Conservation (phyloP, 1,140 invertebrate genomes). For the Drosophila athabasca region DNA sequence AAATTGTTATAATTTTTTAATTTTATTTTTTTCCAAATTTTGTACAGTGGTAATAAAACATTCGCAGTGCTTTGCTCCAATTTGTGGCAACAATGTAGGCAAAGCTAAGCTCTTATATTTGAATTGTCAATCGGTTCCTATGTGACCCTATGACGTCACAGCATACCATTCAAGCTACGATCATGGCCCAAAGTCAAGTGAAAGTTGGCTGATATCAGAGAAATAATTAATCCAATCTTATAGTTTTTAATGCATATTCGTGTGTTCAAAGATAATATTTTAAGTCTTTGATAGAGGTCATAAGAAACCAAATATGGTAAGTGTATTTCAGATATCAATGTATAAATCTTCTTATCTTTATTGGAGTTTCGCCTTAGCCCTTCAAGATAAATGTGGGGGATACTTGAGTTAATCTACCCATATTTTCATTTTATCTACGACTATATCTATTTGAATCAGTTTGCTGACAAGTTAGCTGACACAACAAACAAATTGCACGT, state of each 20-base stretch:
- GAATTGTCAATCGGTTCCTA: constrained; percentile 18
- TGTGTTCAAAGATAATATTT: no score
- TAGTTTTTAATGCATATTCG: neutral
- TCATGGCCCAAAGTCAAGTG: constrained; percentile 51
- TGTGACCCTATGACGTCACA: no score
- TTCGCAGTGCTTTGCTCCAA: constrained; percentile 35
- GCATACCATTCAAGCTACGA: constrained; percentile 5
- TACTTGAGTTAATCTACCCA: no score
- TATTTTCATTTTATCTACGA: no score
- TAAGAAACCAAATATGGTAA: neutral
- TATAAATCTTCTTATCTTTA: neutral
- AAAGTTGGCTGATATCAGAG: constrained; percentile 35
- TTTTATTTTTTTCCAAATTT: constrained; percentile 38
- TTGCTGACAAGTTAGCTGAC: constrained; percentile 24
- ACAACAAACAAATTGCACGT: constrained; percentile 75
- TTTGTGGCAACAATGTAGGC: constrained; percentile 29
- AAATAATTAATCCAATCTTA: neutral
- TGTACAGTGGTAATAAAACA: constrained; percentile 34
- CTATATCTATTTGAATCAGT: neutral
- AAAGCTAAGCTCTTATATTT: constrained; percentile 37
- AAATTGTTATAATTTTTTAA: constrained; percentile 65
- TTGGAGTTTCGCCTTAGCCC: no score
- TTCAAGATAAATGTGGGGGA: neutral
- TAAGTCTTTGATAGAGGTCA: no score
- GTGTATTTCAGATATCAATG: neutral